Conservation (phyloP, 1,140 invertebrate species). For the Caenorhabditis elegans region DNA sequence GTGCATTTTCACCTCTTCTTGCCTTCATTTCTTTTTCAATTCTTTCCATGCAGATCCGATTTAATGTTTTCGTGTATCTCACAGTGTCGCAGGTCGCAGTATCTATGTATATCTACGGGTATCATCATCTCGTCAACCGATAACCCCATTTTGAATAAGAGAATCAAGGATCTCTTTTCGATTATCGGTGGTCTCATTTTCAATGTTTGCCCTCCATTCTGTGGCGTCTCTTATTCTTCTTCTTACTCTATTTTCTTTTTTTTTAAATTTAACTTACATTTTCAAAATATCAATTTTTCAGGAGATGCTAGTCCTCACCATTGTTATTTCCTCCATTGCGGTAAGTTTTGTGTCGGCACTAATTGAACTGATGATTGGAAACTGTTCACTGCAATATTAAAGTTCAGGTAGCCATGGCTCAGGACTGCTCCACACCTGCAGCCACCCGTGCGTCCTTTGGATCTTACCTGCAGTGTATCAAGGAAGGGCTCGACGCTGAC, state of each 20-base stretch:
- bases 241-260: not conserved
- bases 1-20: constrained; percentile 5
- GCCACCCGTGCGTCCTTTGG: constrained; percentile 51
- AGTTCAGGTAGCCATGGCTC: constrained; percentile 3
- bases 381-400: too few relatives aligned
- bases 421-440: constrained; percentile 29
- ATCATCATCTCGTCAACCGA: constrained; percentile 24
- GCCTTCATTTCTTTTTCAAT: not conserved
- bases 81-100: not conserved
- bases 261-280: too few relatives aligned
- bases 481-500: constrained; percentile 57
- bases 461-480: constrained; percentile 61
- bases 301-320: constrained; percentile 6
- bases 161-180: not conserved
- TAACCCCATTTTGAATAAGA: not conserved
- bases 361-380: too few relatives aligned
- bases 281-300: not conserved
- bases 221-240: not conserved
- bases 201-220: not conserved
- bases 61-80: constrained; percentile 14
- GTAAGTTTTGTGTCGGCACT: not conserved
- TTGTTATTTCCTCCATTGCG: not conserved
- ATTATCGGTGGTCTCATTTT: not conserved
- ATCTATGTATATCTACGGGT: constrained; percentile 18
- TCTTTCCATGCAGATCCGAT: not conserved